Conservation (phyloP, 2,113 vertebrate genomes). For the Bolborhynchus lineola region DNA sequence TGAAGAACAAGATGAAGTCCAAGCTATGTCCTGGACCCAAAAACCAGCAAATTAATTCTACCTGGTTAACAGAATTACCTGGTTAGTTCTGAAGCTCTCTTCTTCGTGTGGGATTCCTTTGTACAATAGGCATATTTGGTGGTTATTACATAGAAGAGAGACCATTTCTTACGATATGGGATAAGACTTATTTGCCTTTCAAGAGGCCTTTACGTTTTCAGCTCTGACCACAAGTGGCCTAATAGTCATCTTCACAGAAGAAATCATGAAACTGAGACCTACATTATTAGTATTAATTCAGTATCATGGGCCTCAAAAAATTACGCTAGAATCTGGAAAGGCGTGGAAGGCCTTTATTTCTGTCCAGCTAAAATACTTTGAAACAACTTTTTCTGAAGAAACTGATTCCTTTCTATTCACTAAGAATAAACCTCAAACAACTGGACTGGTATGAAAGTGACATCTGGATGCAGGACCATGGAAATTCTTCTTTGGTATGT, state of each 20-base stretch:
- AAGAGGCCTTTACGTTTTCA: background rate
- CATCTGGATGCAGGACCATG: background rate
- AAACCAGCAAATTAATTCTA: background rate
- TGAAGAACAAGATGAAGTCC: background rate
- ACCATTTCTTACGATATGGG: background rate
- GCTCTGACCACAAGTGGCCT: background rate
- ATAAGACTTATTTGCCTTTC: background rate
- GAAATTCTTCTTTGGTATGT: background rate
- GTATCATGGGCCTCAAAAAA: background rate
- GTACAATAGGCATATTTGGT: background rate
- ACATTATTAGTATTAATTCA: background rate
- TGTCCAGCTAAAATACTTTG: background rate
- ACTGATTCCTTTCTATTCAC: background rate
- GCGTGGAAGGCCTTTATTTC: background rate
- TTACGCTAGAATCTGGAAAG: background rate
- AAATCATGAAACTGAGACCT: background rate
- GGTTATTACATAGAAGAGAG: background rate
- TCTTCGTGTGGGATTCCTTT: background rate
- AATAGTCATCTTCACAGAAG: background rate
- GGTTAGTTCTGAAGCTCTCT: background rate
- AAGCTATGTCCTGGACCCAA: background rate
- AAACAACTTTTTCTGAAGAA: background rate
- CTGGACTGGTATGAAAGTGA: background rate
- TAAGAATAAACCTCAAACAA: background rate
- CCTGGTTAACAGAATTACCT: background rate